Base-by-base conservation (phyloP, 2,888 invertebrate species). In the Eudasyphora cyanicolor region DNA sequence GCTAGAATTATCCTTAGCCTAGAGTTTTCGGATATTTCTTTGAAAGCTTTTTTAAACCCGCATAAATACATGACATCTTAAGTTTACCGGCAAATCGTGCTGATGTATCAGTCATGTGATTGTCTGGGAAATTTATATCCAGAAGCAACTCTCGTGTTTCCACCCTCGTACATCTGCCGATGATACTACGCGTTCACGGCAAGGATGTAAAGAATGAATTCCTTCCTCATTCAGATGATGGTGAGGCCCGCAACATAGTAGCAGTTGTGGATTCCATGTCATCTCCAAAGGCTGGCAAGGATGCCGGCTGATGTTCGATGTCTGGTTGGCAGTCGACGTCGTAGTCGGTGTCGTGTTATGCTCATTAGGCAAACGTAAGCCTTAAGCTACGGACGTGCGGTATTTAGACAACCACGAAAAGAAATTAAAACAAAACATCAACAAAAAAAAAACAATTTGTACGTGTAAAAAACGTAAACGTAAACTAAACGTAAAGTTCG, bases 331-430 rank as follows among this genome's bases (percentile, higher is more conserved):
- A 76, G 51, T 76, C 45, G 67, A 60, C 51, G 49, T 70, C 60
- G 69, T 82, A 21, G 49, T 32, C 27, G 21, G 42, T 51, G 42
- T 78, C 45, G 32, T 89, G 89, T 89, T 89, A 86, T 87, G 89
- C 89, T 90, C 89, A 90, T 90, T 90, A 90, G 89, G 88, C 87
- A 89, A 90, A 89, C 90, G 89, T 90, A 89, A 89, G 89, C 89
- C 88, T 87, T 86, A 87, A 87, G 88, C 86, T 87, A 87, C 89
- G 89, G 90, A 89, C 88, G 89, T 89, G 89, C 80, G 84, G 73
- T 78, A 78, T 85, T 80, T 74, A 51, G 29, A 79, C 74, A 82
- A 21, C 67, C 60, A 57, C 27, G 76, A 64, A 42, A 38, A 64
- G 69, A 21, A 42, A 54, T 21, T 7, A 35, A 70, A 57, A 49